phyloP scores from a whole-genome alignment of 2,113 vertebrate species.

The Chascanopsetta lugubris region DNA sequence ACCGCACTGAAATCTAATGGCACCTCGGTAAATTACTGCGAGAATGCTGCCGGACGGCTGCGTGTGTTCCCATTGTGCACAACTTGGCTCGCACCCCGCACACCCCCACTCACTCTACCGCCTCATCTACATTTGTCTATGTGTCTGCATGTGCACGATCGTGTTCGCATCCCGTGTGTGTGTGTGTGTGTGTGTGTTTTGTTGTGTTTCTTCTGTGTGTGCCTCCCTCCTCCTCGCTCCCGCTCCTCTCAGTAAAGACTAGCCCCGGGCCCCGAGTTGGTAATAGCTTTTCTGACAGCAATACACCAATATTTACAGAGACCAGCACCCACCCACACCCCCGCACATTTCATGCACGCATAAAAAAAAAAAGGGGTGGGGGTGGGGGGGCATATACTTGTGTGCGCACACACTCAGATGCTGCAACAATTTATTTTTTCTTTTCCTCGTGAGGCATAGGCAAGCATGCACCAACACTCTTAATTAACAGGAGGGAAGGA shows the following conservation, averaged over 20 bases:
- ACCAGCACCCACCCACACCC: slow-evolving; percentile 70
- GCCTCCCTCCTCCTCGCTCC: slow-evolving; percentile 38
- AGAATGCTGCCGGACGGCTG: slow-evolving; percentile 59
- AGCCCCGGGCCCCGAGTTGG: slow-evolving; percentile 71
- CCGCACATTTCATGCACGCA: slow-evolving; percentile 60
- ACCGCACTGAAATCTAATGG: slow-evolving; percentile 68
- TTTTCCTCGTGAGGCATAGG: slow-evolving; percentile 8
- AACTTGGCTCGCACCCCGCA: slow-evolving; percentile 19
- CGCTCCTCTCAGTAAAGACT: slow-evolving; percentile 73
- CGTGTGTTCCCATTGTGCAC: slow-evolving; percentile 73
- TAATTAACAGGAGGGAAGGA: slow-evolving; percentile 70
- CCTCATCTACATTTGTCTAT: slow-evolving; percentile 65
- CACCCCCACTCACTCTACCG: slow-evolving; percentile 22
- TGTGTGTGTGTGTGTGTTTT: slow-evolving; percentile 27
- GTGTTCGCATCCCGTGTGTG: slow-evolving; percentile 26
- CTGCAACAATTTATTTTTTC: slow-evolving; percentile 19
- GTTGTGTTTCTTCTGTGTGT: slow-evolving; percentile 34
- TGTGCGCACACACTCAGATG: slow-evolving; percentile 23
- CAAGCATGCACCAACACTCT: slow-evolving; percentile 21
- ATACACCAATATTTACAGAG: slow-evolving; percentile 80
- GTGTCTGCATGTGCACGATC: slow-evolving; percentile 29
- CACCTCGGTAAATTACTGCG: slow-evolving; percentile 72
- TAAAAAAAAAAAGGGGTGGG: slow-evolving; percentile 56
- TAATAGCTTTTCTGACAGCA: slow-evolving; percentile 81
- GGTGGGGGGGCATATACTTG: slow-evolving; percentile 50